Evolutionary conservation across 2,888 invertebrate genomes (phyloP), one percentile per base, ranked within the genome.

Genomic region (Globia sparganii): DNA sequence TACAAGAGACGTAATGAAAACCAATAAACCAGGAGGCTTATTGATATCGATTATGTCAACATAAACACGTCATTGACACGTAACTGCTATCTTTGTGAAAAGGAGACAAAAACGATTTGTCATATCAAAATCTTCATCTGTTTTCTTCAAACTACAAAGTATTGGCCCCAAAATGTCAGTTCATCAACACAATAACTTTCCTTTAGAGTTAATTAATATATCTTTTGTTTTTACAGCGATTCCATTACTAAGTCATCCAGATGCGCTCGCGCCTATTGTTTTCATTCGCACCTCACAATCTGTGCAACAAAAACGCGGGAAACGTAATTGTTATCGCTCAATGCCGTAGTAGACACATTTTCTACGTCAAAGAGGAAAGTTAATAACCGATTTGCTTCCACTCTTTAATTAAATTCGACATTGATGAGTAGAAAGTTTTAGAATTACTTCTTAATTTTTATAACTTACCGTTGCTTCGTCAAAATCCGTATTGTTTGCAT

Each of bases 301-400:
- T 78, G 64, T 70, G 64, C 37, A 70, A 88, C 81, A 94, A 95
- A 94, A 95, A 92, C 94, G 92, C 92, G 94, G 88, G 94, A 94
- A 94, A 71, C 67, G 79, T 91, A 92, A 91, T 92, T 91, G 90
- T 93, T 91, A 91, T 91, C 88, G 88, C 87, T 91, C 91, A 90
- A 91, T 90, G 90, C 80, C 89, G 87, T 88, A 88, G 87, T 89
- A 91, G 87, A 86, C 75, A 85, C 89, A 92, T 92, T 92, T 92
- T 93, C 92, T 91, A 91, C 91, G 87, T 87, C 89, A 87, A 89
- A 90, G 90, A 93, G 91, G 94, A 95, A 95, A 95, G 94, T 94
- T 93, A 92, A 93, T 92, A 90, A 91, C 88, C 78, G 83, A 91
- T 91, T 91, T 86, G 89, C 91, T 92, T 90, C 87, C 83, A 90